These are phyloP conservation scores for Nymphalis polychloros DNA, from an alignment of 2,888 invertebrate genomes.

Conservation along the genomic window DNA sequence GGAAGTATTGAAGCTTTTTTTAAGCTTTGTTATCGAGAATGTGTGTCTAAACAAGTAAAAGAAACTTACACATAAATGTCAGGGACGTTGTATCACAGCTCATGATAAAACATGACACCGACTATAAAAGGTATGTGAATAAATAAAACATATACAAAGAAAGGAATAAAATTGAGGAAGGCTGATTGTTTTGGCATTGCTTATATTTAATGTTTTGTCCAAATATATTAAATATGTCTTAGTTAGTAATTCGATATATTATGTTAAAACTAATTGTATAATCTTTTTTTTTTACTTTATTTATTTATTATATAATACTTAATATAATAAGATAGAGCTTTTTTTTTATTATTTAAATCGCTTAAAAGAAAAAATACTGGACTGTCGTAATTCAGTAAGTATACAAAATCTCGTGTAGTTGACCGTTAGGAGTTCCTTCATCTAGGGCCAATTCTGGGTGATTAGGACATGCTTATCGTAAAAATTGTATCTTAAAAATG, in stretches of 20 bases:
- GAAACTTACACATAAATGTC: constrained; percentile 32
- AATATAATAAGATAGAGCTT: too few relatives aligned
- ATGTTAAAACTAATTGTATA: neutral
- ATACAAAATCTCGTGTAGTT: too few relatives aligned
- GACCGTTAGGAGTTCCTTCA: too few relatives aligned
- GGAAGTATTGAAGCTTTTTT: constrained; percentile 25
- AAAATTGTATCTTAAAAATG: too few relatives aligned
- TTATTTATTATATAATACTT: too few relatives aligned
- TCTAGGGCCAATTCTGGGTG: too few relatives aligned
- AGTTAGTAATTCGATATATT: neutral
- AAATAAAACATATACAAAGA: constrained; percentile 29
- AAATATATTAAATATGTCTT: neutral
- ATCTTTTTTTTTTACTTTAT: too few relatives aligned
- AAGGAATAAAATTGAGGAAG: constrained; percentile 20
- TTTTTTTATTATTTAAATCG: too few relatives aligned
- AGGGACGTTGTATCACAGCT: constrained; percentile 24
- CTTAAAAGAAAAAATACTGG: too few relatives aligned
- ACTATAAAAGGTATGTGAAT: constrained; percentile 26
- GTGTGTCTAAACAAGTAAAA: constrained; percentile 23
- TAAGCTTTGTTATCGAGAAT: constrained; percentile 19
- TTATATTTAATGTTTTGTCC: neutral
- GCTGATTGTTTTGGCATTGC: constrained; percentile 6
- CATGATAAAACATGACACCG: constrained; percentile 29
- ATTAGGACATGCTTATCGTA: too few relatives aligned
- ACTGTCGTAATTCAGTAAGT: too few relatives aligned